phyloP scores from a whole-genome alignment of 2,888 invertebrate species.

The Stenchaetothrips biformis region DNA sequence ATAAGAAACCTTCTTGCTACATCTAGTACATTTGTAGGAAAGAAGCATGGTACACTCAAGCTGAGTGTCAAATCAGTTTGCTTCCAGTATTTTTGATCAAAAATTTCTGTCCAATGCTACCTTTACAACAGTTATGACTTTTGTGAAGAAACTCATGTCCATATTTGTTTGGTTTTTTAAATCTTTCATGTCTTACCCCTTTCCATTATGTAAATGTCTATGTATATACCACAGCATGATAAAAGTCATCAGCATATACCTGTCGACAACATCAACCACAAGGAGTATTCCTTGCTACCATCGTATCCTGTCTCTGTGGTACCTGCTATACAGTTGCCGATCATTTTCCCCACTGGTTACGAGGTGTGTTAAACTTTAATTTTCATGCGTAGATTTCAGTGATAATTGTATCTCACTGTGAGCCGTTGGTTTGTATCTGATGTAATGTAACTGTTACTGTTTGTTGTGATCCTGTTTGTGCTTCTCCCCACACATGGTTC shows the following conservation, averaged over 20 bases:
- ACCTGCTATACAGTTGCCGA: constrained; percentile 1
- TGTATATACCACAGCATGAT: constrained; percentile 8
- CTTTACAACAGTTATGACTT: no score
- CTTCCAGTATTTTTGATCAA: not conserved
- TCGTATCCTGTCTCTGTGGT: constrained; percentile 15
- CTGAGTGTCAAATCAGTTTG: not conserved
- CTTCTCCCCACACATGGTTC: not conserved
- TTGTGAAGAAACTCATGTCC: no score
- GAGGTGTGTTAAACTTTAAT: not conserved
- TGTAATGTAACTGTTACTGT: not conserved
- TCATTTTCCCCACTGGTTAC: not conserved
- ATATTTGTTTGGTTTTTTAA: no score
- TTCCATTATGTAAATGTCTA: no score
- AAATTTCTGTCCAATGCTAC: not conserved
- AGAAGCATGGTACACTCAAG: not conserved
- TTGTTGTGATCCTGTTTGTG: not conserved
- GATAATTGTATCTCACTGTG: not conserved
- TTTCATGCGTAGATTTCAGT: not conserved
- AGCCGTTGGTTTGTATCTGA: not conserved
- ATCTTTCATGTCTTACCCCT: no score
- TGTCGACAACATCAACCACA: constrained; percentile 11
- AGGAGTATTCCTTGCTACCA: constrained; percentile 3
- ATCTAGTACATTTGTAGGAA: not conserved
- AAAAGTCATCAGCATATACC: not conserved
- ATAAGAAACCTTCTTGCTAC: not conserved